Conservation (phyloP, 2,888 invertebrate genomes). For the Abscondita cerata region DNA sequence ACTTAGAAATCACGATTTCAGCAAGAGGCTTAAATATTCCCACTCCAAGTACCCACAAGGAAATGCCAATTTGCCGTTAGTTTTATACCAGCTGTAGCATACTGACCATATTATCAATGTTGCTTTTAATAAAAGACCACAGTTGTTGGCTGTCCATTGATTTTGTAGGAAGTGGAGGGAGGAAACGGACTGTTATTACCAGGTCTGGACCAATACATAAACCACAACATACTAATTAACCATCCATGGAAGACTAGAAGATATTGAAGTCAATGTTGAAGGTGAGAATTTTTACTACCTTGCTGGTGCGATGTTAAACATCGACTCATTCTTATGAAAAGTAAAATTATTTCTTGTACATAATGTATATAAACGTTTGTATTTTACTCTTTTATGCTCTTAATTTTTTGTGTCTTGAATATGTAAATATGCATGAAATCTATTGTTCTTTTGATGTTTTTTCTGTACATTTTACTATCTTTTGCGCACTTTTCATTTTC, state of each 20-base stretch:
- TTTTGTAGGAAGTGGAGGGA: slow-evolving; percentile 74
- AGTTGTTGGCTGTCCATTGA: slow-evolving; percentile 89
- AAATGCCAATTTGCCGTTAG: slow-evolving; percentile 93
- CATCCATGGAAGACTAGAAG: slow-evolving; percentile 88
- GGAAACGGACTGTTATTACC: slow-evolving; percentile 72
- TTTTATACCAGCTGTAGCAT: slow-evolving; percentile 93
- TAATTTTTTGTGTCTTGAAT: slow-evolving; percentile 37
- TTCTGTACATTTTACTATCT: slow-evolving; percentile 39
- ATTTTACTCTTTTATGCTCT: slow-evolving; percentile 50
- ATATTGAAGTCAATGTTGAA: slow-evolving; percentile 96
- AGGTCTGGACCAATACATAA: slow-evolving; percentile 74
- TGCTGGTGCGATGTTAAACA: too few relatives aligned
- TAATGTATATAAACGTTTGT: slow-evolving; percentile 10
- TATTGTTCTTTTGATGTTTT: slow-evolving; percentile 43
- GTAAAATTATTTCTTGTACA: background rate
- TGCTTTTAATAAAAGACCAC: slow-evolving; percentile 94
- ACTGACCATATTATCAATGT: slow-evolving; percentile 96
- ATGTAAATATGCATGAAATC: slow-evolving; percentile 43
- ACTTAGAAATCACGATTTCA: slow-evolving; percentile 95
- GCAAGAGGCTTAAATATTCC: slow-evolving; percentile 93
- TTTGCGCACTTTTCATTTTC: slow-evolving; percentile 63
- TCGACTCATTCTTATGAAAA: background rate
- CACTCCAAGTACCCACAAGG: slow-evolving; percentile 95
- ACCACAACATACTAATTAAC: slow-evolving; percentile 73
- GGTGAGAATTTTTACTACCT: slow-evolving; percentile 66